Conservation (phyloP, 1,140 invertebrate species). For the Panulirus ornatus region DNA sequence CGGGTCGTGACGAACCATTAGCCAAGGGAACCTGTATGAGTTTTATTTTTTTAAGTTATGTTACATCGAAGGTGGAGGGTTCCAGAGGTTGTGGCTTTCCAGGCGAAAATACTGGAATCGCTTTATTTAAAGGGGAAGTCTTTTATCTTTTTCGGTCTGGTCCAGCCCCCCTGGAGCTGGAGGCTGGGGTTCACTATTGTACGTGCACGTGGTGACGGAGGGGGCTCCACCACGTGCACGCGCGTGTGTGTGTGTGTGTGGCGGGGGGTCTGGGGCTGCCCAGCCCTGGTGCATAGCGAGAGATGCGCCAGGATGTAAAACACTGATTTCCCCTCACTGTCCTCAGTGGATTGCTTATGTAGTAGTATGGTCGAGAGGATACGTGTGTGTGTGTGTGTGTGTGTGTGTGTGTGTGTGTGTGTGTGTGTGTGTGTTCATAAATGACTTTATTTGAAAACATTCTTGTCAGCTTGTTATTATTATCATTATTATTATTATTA, state of each 20-base stretch:
- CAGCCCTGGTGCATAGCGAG: no score
- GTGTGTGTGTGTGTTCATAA: neutral
- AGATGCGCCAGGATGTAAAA: no score
- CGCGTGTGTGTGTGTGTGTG: conserved; percentile 13
- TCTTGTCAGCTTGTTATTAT: no score
- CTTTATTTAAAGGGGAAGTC: neutral
- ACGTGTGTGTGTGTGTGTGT: conserved; percentile 37
- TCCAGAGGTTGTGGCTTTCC: no score
- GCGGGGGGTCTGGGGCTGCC: neutral
- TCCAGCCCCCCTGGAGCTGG: conserved; percentile 13
- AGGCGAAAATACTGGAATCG: no score
- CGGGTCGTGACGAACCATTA: no score
- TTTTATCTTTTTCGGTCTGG: neutral
- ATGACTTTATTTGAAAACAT: no score
- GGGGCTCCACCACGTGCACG: conserved; percentile 49
- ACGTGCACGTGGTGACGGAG: conserved; percentile 16
- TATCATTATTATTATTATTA: no score
- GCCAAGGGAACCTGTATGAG: neutral
- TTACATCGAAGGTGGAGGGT: no score
- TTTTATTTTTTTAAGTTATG: neutral
- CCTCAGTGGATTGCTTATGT: no score
- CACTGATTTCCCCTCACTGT: no score
- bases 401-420: neutral
- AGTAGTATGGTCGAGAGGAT: no score
- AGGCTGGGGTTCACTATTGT: conserved; percentile 6